Evolutionary conservation across 2,888 invertebrate species (phyloP), one percentile per base, ranked within the genome.

Genomic region (Tenodera sinensis): DNA sequence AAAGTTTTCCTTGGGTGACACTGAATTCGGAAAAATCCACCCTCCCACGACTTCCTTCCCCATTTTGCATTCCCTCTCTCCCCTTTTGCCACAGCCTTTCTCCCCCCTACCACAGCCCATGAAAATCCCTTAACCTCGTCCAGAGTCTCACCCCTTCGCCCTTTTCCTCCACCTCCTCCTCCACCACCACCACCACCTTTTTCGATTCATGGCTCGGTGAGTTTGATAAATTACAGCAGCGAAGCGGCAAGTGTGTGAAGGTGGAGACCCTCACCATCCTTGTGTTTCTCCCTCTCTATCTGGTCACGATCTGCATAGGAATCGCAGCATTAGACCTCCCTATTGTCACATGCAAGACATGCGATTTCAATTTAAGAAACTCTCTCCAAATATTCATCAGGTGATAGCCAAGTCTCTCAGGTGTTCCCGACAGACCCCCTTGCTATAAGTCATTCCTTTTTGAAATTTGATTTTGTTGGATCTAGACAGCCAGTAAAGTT

Each of bases 161-260:
- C 84, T 42, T 34, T 47, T 47, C 71, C 71, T 28, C 85, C 71
- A n/a, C 28, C 86, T 34, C 82, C 30, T 30, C 30, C 86, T 27
- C 82, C 30, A 30, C 87, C 25, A 34, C 87, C 87, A 30, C 87
- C n/a, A 28, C 34, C 87, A 87, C 87, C 87, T 87, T 87, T 87
- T 87, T 87, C 87, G 87, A 87, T 87, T 87, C 87, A 87, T 83
- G 87, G 89, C 82, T 88, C 89, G 83, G 88, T 88, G 89, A 89
- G 88, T 89, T 88, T 83, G 89, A 89, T 89, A 87, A 88, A 89
- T 89, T 89, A 89, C 89, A 34, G 83, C 88, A 30, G 30, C 81
- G 89, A 88, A 86, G 85, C 88, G 89, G 88, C 83, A 88, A 89
- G 88, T 89, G 88, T 85, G 88, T 88, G 82, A 85, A 83, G 82